Evolutionary conservation across 2,888 invertebrate species (phyloP).

Genomic region (Helicoverpa assulta): DNA sequence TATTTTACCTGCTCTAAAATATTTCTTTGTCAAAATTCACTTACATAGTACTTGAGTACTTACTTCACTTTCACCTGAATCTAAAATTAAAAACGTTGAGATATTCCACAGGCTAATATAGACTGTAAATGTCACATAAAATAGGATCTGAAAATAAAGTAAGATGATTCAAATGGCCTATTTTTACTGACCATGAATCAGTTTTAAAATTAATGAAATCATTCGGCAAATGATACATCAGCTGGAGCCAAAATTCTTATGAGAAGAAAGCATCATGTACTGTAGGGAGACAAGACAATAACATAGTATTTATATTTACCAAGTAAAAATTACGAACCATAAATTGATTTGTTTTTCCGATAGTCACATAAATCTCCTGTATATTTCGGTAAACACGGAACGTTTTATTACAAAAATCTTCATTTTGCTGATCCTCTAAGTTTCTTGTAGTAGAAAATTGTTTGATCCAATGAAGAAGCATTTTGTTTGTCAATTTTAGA

Average conservation of each 20-base stretch:
- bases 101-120: neutral
- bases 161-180: no score
- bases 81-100: neutral
- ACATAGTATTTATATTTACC: neutral
- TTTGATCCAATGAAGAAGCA: neutral
- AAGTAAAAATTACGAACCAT: neutral
- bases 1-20: no score
- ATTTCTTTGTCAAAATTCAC: neutral
- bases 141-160: neutral
- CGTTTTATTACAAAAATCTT: neutral
- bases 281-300: neutral
- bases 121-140: neutral
- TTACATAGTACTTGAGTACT: neutral
- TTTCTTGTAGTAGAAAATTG: neutral
- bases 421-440: neutral
- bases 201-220: no score
- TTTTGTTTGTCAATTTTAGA: neutral
- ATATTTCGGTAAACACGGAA: neutral
- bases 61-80: neutral
- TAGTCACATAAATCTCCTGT: neutral
- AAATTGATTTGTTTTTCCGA: neutral
- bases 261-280: no score
- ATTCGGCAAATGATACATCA: no score
- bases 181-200: no score
- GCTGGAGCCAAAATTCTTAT: no score